These are phyloP conservation scores for Catostylus mosaicus DNA, from an alignment of 30 jellyfish, hydroid and myxozoan genomes.

Conservation along the genomic window DNA sequence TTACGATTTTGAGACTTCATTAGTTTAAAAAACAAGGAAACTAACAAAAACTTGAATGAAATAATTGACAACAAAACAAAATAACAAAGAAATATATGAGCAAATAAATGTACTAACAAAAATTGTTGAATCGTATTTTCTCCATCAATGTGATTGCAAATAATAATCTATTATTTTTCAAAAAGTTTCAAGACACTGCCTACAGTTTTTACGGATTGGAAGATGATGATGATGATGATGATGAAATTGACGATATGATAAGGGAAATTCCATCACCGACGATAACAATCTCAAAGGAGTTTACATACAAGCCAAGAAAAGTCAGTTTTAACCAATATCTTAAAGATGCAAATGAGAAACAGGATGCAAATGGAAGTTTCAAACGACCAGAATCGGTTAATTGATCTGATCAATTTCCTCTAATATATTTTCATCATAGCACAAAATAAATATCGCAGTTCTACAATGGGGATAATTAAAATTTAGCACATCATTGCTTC, in stretches of 20 bases:
- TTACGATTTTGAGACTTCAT: too few relatives aligned
- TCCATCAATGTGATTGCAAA: too few relatives aligned
- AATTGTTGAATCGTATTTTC: neutral
- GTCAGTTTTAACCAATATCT: constrained; percentile 34
- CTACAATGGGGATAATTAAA: too few relatives aligned
- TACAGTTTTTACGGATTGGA: neutral
- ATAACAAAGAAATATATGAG: too few relatives aligned
- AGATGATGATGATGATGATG: neutral
- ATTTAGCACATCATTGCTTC: too few relatives aligned
- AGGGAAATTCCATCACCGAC: constrained; percentile 7
- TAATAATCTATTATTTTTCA: neutral
- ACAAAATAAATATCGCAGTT: too few relatives aligned
- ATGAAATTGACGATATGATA: neutral
- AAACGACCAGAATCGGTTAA: neutral
- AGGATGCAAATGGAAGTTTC: neutral
- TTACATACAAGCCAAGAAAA: constrained; percentile 45
- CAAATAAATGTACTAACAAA: too few relatives aligned
- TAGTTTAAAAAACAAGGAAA: too few relatives aligned
- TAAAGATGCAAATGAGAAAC: constrained; percentile 4
- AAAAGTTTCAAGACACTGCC: neutral
- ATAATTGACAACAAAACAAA: too few relatives aligned
- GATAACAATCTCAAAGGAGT: neutral
- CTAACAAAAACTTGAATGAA: too few relatives aligned
- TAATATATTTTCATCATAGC: too few relatives aligned
- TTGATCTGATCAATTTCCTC: neutral